Evolutionary conservation across 2,888 invertebrate genomes (phyloP).

Genomic region (Malthinus seriepunctatus): DNA sequence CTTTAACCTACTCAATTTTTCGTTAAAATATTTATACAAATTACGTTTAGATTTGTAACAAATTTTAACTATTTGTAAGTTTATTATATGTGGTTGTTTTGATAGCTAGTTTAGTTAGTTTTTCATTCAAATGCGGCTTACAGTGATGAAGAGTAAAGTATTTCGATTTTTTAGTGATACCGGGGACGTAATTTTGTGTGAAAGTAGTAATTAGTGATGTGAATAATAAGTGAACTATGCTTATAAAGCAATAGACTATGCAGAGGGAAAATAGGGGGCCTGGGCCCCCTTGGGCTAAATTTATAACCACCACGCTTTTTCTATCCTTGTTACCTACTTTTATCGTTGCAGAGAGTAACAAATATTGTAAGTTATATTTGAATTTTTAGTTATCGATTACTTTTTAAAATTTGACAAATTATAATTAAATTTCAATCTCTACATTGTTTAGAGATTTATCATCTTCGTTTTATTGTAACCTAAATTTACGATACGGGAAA

Average conservation of each 20-base stretch:
- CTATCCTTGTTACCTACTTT: conserved; percentile 39
- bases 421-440: too few species aligned
- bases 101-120: too few species aligned
- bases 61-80: neutral
- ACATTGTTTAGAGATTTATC: too few species aligned
- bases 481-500: too few species aligned
- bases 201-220: conserved; percentile 18
- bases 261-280: conserved; percentile 41
- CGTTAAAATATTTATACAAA: conserved; percentile 7
- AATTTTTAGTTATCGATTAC: neutral
- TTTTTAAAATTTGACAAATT: too few species aligned
- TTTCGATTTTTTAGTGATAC: conserved; percentile 8
- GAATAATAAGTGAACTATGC: conserved; percentile 13
- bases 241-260: conserved; percentile 11
- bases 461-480: too few species aligned
- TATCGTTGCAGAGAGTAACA: conserved; percentile 47
- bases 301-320: conserved; percentile 40
- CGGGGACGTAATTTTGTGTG: conserved; percentile 1
- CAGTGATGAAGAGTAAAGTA: conserved; percentile 6
- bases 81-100: neutral
- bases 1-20: conserved; percentile 28
- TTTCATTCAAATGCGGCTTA: neutral
- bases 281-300: conserved; percentile 44
- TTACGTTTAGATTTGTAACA: neutral
- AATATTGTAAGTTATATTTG: conserved; percentile 48